These are phyloP conservation scores for Lissocephala sabroskyi DNA, from an alignment of 2,888 invertebrate species.

Conservation along the genomic window DNA sequence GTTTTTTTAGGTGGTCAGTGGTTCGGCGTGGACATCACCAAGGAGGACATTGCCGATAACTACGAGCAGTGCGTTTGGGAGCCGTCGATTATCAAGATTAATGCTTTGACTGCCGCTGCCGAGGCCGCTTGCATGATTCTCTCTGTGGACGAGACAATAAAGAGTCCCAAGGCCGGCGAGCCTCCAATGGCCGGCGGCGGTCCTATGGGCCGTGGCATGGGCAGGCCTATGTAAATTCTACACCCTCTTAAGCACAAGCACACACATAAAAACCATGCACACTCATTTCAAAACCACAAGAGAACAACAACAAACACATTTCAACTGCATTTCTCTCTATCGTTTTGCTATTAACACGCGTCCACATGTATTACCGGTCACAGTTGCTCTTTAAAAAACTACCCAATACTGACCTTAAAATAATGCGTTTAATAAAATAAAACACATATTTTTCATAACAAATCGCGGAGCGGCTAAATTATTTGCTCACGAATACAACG, in stretches of 20 bases:
- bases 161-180: constrained; percentile 83
- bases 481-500: no score
- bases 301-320: constrained; percentile 22
- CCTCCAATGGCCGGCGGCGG: constrained; percentile 72
- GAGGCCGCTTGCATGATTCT: constrained; percentile 96
- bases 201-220: constrained; percentile 81
- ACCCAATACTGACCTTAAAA: constrained; percentile 33
- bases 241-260: constrained; percentile 10
- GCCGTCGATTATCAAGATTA: constrained; percentile 96
- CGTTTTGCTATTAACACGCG: constrained; percentile 36
- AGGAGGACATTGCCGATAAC: constrained; percentile 96
- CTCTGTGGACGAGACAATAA: constrained; percentile 98
- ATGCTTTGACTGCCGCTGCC: constrained; percentile 95
- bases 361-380: constrained; percentile 47
- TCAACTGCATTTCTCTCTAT: constrained; percentile 37
- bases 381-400: constrained; percentile 20
- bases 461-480: constrained; percentile 9
- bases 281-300: constrained; percentile 18
- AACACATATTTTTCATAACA: constrained; percentile 29
- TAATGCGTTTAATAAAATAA: constrained; percentile 37
- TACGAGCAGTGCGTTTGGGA: constrained; percentile 97
- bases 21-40: constrained; percentile 96
- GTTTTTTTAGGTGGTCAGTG: constrained; percentile 80
- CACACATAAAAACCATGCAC: constrained; percentile 14
- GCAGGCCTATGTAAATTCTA: constrained; percentile 78